Evolutionary conservation across 2,797 vertebrate species (phyloP).

Genomic region (Onychomys arenicola): DNA sequence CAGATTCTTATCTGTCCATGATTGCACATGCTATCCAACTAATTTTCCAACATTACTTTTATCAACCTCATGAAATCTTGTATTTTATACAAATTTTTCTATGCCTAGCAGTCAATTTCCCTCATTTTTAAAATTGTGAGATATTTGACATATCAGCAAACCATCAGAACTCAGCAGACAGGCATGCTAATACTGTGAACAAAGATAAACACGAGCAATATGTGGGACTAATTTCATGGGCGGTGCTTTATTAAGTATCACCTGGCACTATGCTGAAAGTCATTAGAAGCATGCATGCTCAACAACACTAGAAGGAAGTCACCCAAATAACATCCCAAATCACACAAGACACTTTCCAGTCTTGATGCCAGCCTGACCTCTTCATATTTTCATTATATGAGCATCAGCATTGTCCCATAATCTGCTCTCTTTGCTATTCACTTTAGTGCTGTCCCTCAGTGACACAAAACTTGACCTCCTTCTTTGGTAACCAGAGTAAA

Average conservation of each 20-base stretch:
- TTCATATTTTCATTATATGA: neutral
- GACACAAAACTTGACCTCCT: neutral
- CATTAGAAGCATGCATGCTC: neutral
- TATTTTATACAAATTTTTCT: slow-evolving; percentile 4
- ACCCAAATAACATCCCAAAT: neutral
- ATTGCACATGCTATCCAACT: neutral
- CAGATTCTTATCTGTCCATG: neutral
- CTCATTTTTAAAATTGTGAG: neutral
- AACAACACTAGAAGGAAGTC: neutral
- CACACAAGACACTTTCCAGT: neutral
- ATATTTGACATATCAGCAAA: slow-evolving; percentile 23
- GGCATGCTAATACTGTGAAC: neutral
- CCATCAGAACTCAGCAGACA: neutral
- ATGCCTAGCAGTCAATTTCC: neutral
- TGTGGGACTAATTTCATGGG: neutral
- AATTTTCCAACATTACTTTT: slow-evolving; percentile 16
- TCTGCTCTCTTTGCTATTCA: neutral
- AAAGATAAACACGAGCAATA: neutral
- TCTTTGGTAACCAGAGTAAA: slow-evolving; percentile 6
- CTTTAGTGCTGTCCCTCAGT: neutral
- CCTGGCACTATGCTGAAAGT: neutral
- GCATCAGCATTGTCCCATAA: neutral
- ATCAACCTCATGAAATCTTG: slow-evolving; percentile 1
- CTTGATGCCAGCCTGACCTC: neutral
- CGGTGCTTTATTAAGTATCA: neutral